These are phyloP conservation scores for Neelides sp. DNA, from an alignment of 1,140 invertebrate genomes.

Conservation along the genomic window DNA sequence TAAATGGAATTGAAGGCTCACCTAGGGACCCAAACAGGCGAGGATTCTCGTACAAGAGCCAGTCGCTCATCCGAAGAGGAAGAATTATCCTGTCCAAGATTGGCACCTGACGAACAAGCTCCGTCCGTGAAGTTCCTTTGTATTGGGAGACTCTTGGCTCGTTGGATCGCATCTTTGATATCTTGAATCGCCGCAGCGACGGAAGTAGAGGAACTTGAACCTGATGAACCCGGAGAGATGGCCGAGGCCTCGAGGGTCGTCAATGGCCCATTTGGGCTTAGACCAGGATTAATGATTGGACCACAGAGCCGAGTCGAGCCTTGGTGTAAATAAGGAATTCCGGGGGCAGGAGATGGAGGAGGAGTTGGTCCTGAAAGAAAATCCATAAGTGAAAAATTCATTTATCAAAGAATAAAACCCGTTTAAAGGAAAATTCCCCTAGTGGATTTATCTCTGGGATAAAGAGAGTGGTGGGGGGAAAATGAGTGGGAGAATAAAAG, in stretches of 20 bases:
- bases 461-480: no score
- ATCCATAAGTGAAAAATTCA: no score
- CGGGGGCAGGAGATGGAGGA: slow-evolving; percentile 30
- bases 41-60: slow-evolving; percentile 24
- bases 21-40: slow-evolving; percentile 39
- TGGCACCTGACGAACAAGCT: background rate
- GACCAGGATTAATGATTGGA: slow-evolving; percentile 1
- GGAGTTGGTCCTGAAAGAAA: slow-evolving; percentile 28
- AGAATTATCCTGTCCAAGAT: slow-evolving; percentile 8
- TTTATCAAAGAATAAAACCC: no score
- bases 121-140: background rate
- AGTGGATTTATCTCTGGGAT: no score
- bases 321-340: slow-evolving; percentile 3
- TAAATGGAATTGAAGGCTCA: slow-evolving; percentile 28
- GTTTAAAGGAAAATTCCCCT: no score
- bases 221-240: slow-evolving; percentile 12
- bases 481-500: no score
- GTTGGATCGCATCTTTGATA: slow-evolving; percentile 60
- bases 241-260: background rate
- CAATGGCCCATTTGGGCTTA: slow-evolving; percentile 1
- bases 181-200: slow-evolving; percentile 68
- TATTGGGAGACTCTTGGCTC: slow-evolving; percentile 53
- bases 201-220: slow-evolving; percentile 26
- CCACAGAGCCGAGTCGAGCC: slow-evolving; percentile 1
- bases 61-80: slow-evolving; percentile 22